Base-by-base conservation (phyloP, 2,888 invertebrate genomes). In the Muschampia plurimacula region DNA sequence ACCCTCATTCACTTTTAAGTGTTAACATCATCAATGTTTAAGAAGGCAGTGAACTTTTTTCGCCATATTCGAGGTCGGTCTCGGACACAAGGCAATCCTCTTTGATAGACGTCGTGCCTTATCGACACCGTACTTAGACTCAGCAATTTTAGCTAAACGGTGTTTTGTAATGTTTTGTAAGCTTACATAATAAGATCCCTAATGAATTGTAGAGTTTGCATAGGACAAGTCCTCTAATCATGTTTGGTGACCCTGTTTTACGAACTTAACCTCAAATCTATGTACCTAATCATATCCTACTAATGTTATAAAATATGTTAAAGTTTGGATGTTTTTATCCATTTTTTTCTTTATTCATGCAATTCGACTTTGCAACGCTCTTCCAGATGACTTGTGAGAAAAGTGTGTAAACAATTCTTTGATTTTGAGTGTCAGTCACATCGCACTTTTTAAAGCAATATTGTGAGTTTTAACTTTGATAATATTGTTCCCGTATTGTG, bases 71-170 rank as follows among this genome's bases (percentile, higher is more conserved):
- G 36, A 82, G 81, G 81, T 79, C 77, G 79, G 80, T 77, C 76
- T 78, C 32, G 75, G 76, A 79, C 78, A 85, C 83, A 85, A 86
- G 83, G 82, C 82, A 82, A 88, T 85, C 82, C 82, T 84, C 77
- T 49, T 49, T 80, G 81, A 85, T 85, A 83, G 82, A 72, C 77
- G 74, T 79, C 90, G 89, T 90, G 90, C 86, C 89, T 89, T 91
- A 91, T 91, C 91, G 81, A 74, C 81, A 83, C 84, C 84, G 80
- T 73, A 74, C 64, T 67, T 62, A 67, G 77, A 73, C 72, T 72
- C 68, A 72, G 72, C 72, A 67, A 77, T 76, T 78, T 81, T 69
- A 78, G 79, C 76, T 83, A 83, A 86, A 84, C 80, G 83, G 80
- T 80, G 78, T 81, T 83, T 79, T 81, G 79, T 81, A 79, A 80